Percentiles rank a stretch among this genome's conserved stretches.
Conservation (phyloP, 2,797 vertebrate species). For the Arctocebus calabarensis region DNA sequence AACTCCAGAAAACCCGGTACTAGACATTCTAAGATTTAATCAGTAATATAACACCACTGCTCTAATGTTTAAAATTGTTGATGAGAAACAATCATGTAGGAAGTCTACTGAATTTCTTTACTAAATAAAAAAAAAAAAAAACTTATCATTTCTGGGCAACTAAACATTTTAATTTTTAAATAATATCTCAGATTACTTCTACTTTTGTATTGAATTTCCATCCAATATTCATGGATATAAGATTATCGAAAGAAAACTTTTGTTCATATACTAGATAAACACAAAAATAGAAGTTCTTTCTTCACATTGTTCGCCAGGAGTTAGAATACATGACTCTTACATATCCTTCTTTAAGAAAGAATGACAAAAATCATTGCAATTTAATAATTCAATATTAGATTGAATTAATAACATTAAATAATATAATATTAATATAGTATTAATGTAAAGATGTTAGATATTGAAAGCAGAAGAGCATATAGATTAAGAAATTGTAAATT, state of each 20-base stretch:
- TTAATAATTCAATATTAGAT: conserved; percentile 21
- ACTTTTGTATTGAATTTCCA: neutral
- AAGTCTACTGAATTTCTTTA: conserved; percentile 42
- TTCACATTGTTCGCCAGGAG: neutral
- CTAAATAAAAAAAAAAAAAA: conserved; percentile 40
- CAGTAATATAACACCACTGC: neutral
- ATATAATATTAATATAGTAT: neutral
- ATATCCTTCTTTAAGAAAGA: neutral
- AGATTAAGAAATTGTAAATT: neutral
- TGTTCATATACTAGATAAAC: neutral
- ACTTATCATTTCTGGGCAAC: conserved; percentile 24
- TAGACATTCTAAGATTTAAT: neutral
- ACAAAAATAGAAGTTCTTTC: neutral
- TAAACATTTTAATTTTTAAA: conserved; percentile 9
- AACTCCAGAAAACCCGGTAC: neutral
- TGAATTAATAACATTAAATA: no score
- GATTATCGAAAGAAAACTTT: neutral
- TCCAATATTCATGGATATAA: neutral
- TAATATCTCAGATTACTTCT: neutral
- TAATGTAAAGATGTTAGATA: neutral
- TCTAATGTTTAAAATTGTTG: neutral
- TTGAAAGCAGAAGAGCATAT: neutral
- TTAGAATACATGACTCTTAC: neutral
- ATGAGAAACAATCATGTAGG: neutral
- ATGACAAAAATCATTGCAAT: neutral